Conservation (phyloP, 2,888 invertebrate genomes). For the Antheraea assamensis region DNA sequence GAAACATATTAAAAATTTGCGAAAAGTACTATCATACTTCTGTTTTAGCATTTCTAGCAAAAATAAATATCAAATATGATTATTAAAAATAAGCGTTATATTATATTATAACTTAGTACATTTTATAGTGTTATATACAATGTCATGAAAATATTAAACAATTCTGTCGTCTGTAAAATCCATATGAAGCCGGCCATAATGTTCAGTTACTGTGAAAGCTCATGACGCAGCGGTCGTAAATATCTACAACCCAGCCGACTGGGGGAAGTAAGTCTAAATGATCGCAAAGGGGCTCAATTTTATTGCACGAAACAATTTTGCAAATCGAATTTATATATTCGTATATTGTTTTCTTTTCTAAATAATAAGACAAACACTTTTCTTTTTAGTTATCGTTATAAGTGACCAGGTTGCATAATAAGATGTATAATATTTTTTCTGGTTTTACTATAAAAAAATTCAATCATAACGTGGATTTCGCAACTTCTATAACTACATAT, state of each 20-base stretch:
- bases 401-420: no score
- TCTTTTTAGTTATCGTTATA: background rate
- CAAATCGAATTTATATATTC: constrained; percentile 32
- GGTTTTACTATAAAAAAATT: no score
- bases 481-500: no score
- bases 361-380: background rate
- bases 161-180: constrained; percentile 23
- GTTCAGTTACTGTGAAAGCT: constrained; percentile 47
- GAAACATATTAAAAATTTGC: background rate
- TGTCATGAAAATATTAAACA: background rate
- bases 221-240: constrained; percentile 62
- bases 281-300: constrained; percentile 26
- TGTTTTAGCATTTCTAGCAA: background rate
- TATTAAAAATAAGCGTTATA: background rate
- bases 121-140: background rate
- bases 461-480: no score
- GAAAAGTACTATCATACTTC: no score
- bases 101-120: background rate
- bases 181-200: constrained; percentile 29
- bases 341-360: background rate
- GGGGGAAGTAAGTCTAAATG: constrained; percentile 31
- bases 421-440: no score
- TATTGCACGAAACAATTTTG: constrained; percentile 40
- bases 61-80: background rate
- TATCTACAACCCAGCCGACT: constrained; percentile 34